Percentiles rank a stretch among this genome's conserved stretches.
Conservation (phyloP, 2,888 invertebrate species). For the Chymomyza caudatula region DNA sequence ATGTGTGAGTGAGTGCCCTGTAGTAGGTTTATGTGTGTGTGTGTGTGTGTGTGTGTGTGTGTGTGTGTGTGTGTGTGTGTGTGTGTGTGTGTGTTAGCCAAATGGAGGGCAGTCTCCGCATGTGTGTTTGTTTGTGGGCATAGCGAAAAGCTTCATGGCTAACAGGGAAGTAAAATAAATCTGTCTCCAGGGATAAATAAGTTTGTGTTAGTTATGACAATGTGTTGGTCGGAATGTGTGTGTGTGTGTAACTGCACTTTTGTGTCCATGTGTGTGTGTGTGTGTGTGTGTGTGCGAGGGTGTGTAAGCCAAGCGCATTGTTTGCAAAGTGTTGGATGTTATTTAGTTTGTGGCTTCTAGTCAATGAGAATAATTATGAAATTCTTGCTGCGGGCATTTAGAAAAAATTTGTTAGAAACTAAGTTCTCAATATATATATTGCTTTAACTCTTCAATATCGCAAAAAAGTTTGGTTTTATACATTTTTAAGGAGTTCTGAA, state of each 20-base stretch:
- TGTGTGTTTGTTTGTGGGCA: neutral
- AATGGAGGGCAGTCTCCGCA: neutral
- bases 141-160: constrained; percentile 36
- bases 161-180: constrained; percentile 72
- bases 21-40: neutral
- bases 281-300: constrained; percentile 14
- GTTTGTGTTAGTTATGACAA: constrained; percentile 72
- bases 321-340: neutral
- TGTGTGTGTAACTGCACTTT: neutral
- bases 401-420: neutral
- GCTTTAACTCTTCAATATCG: no score
- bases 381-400: neutral
- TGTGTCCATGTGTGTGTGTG: constrained; percentile 1
- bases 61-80: constrained; percentile 2
- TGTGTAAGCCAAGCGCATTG: constrained; percentile 13
- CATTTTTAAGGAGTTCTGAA: no score
- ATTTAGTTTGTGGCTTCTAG: neutral
- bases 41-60: constrained; percentile 6
- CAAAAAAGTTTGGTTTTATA: no score
- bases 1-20: neutral
- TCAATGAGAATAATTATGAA: neutral
- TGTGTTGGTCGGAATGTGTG: constrained; percentile 16
- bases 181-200: constrained; percentile 68
- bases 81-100: constrained; percentile 12
- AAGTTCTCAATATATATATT: no score